phyloP scores from a whole-genome alignment of 2,888 invertebrate genomes.

The Keiferia lycopersicella region DNA sequence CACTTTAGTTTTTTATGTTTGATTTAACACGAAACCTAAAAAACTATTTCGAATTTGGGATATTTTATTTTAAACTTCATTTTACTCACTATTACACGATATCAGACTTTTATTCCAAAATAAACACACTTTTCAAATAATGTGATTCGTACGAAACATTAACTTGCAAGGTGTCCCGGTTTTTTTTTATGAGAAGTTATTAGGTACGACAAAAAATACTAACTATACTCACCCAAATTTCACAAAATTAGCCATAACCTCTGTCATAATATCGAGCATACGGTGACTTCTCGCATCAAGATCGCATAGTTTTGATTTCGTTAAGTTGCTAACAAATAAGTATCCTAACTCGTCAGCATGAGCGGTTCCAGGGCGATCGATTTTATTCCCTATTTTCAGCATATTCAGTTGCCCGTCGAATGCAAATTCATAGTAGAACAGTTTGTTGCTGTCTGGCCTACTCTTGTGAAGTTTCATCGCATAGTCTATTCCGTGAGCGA shows the following conservation, averaged over 20 bases:
- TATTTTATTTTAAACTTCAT: no score
- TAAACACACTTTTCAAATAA: no score
- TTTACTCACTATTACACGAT: no score
- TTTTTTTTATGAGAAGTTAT: no score
- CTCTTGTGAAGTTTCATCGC: constrained; percentile 36
- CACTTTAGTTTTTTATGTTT: no score
- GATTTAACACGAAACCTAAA: no score
- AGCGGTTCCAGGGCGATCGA: constrained; percentile 33
- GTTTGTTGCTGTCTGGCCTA: constrained; percentile 28
- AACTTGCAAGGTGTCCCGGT: no score
- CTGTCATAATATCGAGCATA: constrained; percentile 34
- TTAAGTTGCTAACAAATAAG: constrained; percentile 36
- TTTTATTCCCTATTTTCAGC: constrained; percentile 31
- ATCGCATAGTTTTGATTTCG: constrained; percentile 29
- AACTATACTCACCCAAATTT: constrained; percentile 39
- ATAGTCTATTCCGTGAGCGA: constrained; percentile 31
- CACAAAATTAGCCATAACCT: constrained; percentile 39
- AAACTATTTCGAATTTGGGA: no score
- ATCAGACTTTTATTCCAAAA: no score
- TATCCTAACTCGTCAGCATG: constrained; percentile 42
- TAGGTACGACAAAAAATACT: no score
- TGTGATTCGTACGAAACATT: no score
- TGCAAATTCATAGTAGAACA: constrained; percentile 36
- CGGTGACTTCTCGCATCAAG: constrained; percentile 32
- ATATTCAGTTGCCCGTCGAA: constrained; percentile 38